Percentiles rank a stretch among this genome's conserved stretches.
Evolutionary conservation across 2,113 vertebrate species (phyloP).

Genomic region (Ameiurus melas): DNA sequence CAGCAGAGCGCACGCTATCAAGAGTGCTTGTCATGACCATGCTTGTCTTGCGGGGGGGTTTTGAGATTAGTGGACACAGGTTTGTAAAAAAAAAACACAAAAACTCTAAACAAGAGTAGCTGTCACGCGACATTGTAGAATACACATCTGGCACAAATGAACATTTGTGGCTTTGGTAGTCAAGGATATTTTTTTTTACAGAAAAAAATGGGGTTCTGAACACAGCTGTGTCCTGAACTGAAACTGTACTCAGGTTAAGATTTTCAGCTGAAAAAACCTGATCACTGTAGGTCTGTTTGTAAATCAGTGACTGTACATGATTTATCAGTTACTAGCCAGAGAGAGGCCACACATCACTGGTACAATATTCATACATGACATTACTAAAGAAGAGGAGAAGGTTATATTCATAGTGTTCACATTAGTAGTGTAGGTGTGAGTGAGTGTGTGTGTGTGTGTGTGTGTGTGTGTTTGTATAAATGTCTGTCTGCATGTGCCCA

Average conservation of each 20-base stretch:
- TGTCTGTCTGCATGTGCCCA: constrained; percentile 6
- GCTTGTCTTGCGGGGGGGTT: constrained; percentile 30
- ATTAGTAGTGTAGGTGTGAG: neutral
- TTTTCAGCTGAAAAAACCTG: neutral
- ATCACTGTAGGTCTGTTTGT: neutral
- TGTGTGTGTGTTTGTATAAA: neutral
- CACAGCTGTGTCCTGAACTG: constrained; percentile 12
- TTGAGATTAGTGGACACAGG: constrained; percentile 9
- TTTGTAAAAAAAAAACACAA: neutral
- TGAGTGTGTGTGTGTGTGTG: neutral
- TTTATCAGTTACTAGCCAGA: neutral
- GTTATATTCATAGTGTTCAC: no score
- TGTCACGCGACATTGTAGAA: neutral
- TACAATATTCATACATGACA: neutral
- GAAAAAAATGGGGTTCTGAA: constrained; percentile 21
- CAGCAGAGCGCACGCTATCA: neutral
- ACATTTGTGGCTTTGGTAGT: constrained; percentile 29
- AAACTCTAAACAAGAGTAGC: neutral
- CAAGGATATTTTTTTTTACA: constrained; percentile 11
- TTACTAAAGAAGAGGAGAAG: neutral
- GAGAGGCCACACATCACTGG: neutral
- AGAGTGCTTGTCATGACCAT: constrained; percentile 14
- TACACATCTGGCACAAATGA: neutral
- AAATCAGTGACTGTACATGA: neutral
- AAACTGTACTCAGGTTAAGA: neutral